Evolutionary conservation across 2,888 invertebrate genomes (phyloP).

Genomic region (Spilarctia lutea): DNA sequence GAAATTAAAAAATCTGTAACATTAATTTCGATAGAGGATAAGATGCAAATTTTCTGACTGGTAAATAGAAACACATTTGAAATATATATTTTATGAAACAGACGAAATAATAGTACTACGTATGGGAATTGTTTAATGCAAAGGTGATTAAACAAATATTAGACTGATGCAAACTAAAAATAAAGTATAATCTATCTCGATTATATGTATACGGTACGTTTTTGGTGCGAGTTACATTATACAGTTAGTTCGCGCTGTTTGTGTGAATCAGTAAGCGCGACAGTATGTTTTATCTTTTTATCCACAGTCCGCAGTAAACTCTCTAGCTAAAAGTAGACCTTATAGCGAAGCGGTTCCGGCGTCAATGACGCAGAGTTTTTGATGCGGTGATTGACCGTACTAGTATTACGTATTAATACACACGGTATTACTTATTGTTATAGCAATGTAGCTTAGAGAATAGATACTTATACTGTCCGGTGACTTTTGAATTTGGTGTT

Average conservation of each 20-base stretch:
- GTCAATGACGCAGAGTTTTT: constrained; percentile 1
- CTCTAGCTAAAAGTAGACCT: not conserved
- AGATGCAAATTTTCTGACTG: too few species aligned
- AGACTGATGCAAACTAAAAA: not conserved
- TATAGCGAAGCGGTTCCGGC: constrained; percentile 12
- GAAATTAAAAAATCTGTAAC: too few species aligned
- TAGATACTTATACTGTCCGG: not conserved
- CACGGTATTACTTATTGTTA: not conserved
- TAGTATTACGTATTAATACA: not conserved
- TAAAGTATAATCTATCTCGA: constrained; percentile 1
- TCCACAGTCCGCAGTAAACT: not conserved
- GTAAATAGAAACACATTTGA: not conserved
- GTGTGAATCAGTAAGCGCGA: not conserved
- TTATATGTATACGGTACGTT: constrained; percentile 18
- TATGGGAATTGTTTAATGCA: not conserved
- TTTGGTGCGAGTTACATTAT: constrained; percentile 18
- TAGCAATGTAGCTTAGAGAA: not conserved
- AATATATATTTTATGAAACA: not conserved
- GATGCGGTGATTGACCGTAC: not conserved
- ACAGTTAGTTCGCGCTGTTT: constrained; percentile 4
- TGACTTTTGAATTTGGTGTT: not conserved
- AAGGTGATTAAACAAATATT: not conserved
- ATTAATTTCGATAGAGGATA: too few species aligned
- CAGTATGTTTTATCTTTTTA: not conserved
- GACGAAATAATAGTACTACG: not conserved